Evolutionary conservation across 1,140 invertebrate species (phyloP), one percentile per base, ranked within the genome.

Genomic region (Steinernema khuongi): DNA sequence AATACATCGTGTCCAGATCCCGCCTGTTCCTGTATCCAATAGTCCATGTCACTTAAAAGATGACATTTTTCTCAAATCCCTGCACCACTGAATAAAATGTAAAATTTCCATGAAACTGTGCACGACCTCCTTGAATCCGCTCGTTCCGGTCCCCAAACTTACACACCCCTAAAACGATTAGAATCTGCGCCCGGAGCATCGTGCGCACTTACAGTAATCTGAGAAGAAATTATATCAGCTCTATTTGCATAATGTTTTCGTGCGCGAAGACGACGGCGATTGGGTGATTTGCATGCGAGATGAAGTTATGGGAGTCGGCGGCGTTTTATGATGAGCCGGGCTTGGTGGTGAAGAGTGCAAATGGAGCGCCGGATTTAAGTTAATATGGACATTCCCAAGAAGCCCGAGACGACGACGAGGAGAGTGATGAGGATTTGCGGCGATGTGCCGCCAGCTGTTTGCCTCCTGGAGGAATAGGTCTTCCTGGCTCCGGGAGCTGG

Each of bases 191-290:
- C 50, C 36, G 36, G 4, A 22, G 50, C 50, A 22, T 26, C 50
- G 22, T 14, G 14, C 50, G 36, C 36, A n/a, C 14, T n/a, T 60
- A 60, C 50, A 14, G 50, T 60, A 60, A 60, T 60, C 50, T 60
- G 50, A 60, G 50, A 60, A 60, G 50, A 60, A 60, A 60, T 60
- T 22, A 60, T 7, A 60, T 60, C 50, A 60, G 50, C 50, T 7
- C 50, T 26, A 60, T 60, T 60, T 60, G 50, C 50, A 60, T 60
- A 60, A 60, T 60, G 50, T 60, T 60, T 60, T 60, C 50, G 36
- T 41, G n/a, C 36, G 50, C 50, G 19, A n/a, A 11, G 50, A 11
- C 50, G 22, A 4, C 50, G 50, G 2, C 50, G 50, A 11, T 60
- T 60, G 50, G 11, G 50, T 22, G 50, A 60, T 60, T 60, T 60